These are phyloP conservation scores for Gymnarchus niloticus DNA, from an alignment of 2,113 vertebrate species.

Conservation along the genomic window DNA sequence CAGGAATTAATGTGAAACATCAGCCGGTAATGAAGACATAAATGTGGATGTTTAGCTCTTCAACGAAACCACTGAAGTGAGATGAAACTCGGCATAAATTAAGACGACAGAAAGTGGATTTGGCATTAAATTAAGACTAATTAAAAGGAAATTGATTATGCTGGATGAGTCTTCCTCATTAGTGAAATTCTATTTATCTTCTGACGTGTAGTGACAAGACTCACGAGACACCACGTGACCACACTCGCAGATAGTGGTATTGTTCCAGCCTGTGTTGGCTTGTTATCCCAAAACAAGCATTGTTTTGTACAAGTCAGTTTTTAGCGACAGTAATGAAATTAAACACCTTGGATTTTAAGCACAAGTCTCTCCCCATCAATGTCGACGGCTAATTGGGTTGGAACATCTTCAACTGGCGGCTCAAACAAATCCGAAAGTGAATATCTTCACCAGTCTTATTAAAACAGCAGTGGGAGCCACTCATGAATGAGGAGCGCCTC, in stretches of 20 bases:
- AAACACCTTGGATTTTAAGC: background rate
- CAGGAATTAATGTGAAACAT: background rate
- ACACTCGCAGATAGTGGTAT: background rate
- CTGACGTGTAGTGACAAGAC: background rate
- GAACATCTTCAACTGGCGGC: background rate
- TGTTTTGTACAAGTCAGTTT: background rate
- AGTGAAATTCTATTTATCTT: conserved; percentile 21
- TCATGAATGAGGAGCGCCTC: too few species aligned
- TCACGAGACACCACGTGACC: background rate
- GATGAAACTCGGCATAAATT: background rate
- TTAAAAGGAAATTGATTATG: conserved; percentile 25
- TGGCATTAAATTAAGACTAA: conserved; percentile 29
- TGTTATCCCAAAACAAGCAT: background rate
- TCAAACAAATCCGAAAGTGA: background rate
- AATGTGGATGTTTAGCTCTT: background rate
- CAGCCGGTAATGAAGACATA: background rate
- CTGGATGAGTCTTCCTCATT: conserved; percentile 6
- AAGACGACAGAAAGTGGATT: background rate
- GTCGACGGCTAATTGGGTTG: conserved; percentile 1
- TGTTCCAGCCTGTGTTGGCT: background rate
- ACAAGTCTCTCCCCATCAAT: background rate
- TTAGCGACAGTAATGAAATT: background rate
- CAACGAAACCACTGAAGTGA: background rate
- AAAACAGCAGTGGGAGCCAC: too few species aligned
- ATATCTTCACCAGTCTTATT: background rate